These are phyloP conservation scores for Lordiphosa mommai DNA, from an alignment of 1,140 invertebrate genomes.

Conservation along the genomic window DNA sequence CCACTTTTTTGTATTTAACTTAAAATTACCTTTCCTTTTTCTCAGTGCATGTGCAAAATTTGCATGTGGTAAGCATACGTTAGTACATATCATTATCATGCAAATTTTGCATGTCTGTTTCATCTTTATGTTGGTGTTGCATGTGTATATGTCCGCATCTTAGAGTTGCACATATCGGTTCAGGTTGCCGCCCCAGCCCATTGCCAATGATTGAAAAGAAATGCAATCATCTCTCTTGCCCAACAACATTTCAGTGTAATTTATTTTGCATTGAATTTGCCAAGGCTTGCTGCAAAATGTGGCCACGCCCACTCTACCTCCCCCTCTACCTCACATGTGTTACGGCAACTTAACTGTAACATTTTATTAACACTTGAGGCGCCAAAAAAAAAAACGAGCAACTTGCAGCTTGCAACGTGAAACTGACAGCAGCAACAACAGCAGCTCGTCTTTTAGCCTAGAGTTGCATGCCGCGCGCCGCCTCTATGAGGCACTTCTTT, in stretches of 20 bases:
- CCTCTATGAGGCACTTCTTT: slow-evolving; percentile 33
- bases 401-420: slow-evolving; percentile 25
- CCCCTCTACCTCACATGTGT: slow-evolving; percentile 28
- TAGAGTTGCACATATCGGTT: slow-evolving; percentile 2
- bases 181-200: slow-evolving; percentile 10
- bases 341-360: slow-evolving; percentile 63
- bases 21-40: background rate
- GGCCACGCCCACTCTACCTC: slow-evolving; percentile 1
- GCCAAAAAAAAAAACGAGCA: slow-evolving; percentile 36
- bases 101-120: slow-evolving; percentile 38
- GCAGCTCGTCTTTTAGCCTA: slow-evolving; percentile 12
- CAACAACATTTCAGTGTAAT: slow-evolving; percentile 56
- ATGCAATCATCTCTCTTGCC: slow-evolving; percentile 70
- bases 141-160: slow-evolving; percentile 26
- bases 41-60: slow-evolving; percentile 37
- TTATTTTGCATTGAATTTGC: slow-evolving; percentile 58
- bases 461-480: slow-evolving; percentile 28
- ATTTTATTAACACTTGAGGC: slow-evolving; percentile 74
- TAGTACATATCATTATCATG: slow-evolving; percentile 55
- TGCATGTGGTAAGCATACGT: slow-evolving; percentile 46
- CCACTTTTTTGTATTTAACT: no score
- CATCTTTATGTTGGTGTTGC: slow-evolving; percentile 23
- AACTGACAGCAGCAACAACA: slow-evolving; percentile 2
- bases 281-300: slow-evolving; percentile 36
- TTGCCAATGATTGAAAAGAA: slow-evolving; percentile 66